Conservation (phyloP, 2,113 vertebrate species). For the Rhinichthys klamathensis region DNA sequence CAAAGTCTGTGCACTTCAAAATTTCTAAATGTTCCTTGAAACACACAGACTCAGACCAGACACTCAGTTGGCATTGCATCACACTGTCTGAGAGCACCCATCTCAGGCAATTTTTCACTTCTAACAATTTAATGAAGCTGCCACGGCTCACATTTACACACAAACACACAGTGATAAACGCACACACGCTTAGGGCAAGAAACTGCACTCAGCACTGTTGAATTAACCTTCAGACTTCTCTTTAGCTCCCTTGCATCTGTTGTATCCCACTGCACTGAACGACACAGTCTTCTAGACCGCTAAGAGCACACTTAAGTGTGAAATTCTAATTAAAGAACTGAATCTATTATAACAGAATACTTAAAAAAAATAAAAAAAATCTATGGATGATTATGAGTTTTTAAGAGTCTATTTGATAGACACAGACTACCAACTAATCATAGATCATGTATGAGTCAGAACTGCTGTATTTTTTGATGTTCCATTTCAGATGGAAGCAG, state of each 20-base stretch:
- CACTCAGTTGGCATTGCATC: conserved; percentile 5
- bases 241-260: not conserved
- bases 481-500: not conserved
- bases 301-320: not conserved
- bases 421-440: not conserved
- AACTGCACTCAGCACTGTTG: conserved; percentile 26
- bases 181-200: conserved; percentile 6
- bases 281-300: not conserved
- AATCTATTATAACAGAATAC: not conserved
- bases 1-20: not conserved
- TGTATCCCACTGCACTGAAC: not conserved
- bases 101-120: conserved; percentile 21
- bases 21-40: not conserved
- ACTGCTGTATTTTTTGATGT: not conserved
- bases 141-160: conserved; percentile 31
- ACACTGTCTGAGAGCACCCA: conserved; percentile 1
- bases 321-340: not conserved
- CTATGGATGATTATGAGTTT: not conserved
- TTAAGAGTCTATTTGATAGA: not conserved
- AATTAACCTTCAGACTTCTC: conserved; percentile 36
- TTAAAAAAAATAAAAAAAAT: not conserved
- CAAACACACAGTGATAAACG: conserved; percentile 16
- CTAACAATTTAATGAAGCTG: conserved; percentile 32
- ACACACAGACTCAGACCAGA: not conserved
- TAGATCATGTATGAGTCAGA: not conserved